Base-by-base conservation (phyloP, 2,113 vertebrate genomes). In the Isichthys henryi region DNA sequence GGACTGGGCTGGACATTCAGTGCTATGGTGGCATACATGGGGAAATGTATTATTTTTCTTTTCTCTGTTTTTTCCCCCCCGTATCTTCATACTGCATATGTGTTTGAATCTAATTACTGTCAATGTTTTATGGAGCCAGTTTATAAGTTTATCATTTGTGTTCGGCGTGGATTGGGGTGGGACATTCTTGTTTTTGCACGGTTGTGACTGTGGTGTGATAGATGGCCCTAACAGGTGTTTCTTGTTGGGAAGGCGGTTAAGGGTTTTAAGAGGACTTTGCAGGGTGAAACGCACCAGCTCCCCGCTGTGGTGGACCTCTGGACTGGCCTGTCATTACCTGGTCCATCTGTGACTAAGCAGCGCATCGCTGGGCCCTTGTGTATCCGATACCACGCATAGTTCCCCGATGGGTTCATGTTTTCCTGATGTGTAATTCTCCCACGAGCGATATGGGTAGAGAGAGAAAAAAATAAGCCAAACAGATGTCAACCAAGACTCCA, bases 1-100 rank as follows among this genome's bases (percentile, higher is more conserved):
- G 93, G 90, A 93, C 93, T 93, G 91, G 4, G 35, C 49, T 35
- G 5, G 82, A 89, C 91, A 77, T 74, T 89, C 19, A 91, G 89
- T 91, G 89, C 91, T 91, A 88, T 83, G 91, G 92, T 94, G 94
- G 91, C 92, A 83, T 92, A 92, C 1, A 74, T 91, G 90, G 89
- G 88, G 89, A 87, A 83, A 88, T 66, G 88, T 91, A 90, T 91
- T 93, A 46, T 86, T 89, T 89, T 66, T 88, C 86, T 80, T 27
- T 56, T 53, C 43, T 45, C 4, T 56, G 19, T 21, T 56, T 56
- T 53, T 86, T 15, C 58, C 39, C 52, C 46, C 5, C n/a, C 45
- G 45, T 48, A 86, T 46, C 27, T 80, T 21, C 43, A 90, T 53
- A 85, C 21, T 19, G 88, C 66, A 90, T 89, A 83, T 56, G 50